These are phyloP conservation scores for Onychomys torridus DNA, from an alignment of 2,797 vertebrate species.

Conservation along the genomic window DNA sequence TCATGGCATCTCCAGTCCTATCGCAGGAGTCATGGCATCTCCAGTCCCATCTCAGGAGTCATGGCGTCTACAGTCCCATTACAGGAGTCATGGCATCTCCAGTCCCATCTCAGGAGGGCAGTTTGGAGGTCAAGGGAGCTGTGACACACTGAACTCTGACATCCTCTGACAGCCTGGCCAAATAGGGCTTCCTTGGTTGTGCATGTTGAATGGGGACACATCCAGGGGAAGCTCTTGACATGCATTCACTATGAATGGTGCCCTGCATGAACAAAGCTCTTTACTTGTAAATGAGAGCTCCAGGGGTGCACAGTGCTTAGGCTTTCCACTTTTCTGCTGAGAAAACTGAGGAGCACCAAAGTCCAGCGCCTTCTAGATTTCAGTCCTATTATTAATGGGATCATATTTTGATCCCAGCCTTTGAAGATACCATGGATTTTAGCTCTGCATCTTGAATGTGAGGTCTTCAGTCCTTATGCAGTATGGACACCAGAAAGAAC, in stretches of 20 bases:
- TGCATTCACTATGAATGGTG: background rate
- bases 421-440: background rate
- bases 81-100: no score
- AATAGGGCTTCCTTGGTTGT: background rate
- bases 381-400: background rate
- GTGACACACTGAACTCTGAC: background rate
- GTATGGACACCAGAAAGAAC: background rate
- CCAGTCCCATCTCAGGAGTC: no score
- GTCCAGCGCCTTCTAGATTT: background rate
- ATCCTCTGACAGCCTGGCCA: no score
- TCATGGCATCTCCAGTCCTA: no score
- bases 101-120: background rate
- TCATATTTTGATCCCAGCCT: background rate
- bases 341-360: background rate
- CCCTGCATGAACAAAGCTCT: background rate
- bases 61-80: no score
- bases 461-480: background rate
- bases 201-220: background rate
- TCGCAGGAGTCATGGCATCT: no score
- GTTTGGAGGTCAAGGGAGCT: background rate
- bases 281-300: background rate
- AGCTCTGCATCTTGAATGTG: background rate
- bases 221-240: background rate
- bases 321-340: background rate
- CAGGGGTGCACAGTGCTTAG: background rate